Evolutionary conservation across 2,888 invertebrate genomes (phyloP), one percentile per base, ranked within the genome.

Genomic region (Coremacera marginata): DNA sequence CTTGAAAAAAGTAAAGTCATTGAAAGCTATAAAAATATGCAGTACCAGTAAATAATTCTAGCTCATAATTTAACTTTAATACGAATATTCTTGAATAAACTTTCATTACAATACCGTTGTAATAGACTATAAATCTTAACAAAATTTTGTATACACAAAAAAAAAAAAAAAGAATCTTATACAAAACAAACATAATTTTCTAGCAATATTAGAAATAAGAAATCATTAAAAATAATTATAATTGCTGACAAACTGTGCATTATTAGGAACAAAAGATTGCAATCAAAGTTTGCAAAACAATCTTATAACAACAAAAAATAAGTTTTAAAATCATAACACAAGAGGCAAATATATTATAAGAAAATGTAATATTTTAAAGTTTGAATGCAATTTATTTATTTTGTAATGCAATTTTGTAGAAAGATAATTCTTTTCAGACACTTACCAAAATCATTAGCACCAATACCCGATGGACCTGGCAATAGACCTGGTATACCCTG

Each of bases 391-490:
- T 70, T 70, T 60, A 62, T 19, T 1, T 55, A n/a, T 52, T 51
- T 60, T 49, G 31, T 63, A 51, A 55, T 27, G 25, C 27, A 22
- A 14, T 71, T 55, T 44, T 44, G 44, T 3, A 14, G 11, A 44
- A 11, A 44, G 11, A 14, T 2, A 11, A 44, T 11, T 3, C 1
- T 31, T 60, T 5, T 55, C 5, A 1, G 22, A 22, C 74, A 93
- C 94, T 94, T 90, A 94, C 95, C 95, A 91, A 95, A 95, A 90
- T 94, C 95, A 90, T 94, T 94, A 90, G 94, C 91, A 86, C 92
- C 92, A 89, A 96, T 94, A 86, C 95, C 95, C 81, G 96, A 96
- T 52, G 96, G 96, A 85, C 96, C 96, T 80, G 96, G 95, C 88
- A 96, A 91, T 83, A 96, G 92, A 85, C 95, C 96, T 91, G 93